A percentile compares a stretch with the other conserved stretches of the same genome.
phyloP scores from a whole-genome alignment of 2,113 vertebrate genomes.

The Caranx melampygus region DNA sequence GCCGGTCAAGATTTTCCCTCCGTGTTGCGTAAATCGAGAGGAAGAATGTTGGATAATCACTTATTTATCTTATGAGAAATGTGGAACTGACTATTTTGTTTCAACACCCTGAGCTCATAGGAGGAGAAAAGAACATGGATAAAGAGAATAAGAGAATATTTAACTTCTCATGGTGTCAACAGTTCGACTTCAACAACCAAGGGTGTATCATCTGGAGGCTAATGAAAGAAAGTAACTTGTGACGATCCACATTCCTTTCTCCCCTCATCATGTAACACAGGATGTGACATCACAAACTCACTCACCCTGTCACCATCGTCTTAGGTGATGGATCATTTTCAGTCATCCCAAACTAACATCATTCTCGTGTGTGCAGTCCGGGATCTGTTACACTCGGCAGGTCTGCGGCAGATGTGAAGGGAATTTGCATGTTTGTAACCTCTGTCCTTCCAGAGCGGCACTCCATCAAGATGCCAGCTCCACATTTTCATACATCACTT shows the following conservation, averaged over 20 bases:
- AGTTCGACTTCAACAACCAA: background rate
- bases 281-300: constrained; percentile 8
- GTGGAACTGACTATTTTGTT: constrained; percentile 30
- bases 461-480: constrained; percentile 62
- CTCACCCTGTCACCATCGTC: background rate
- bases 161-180: background rate
- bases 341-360: constrained; percentile 14
- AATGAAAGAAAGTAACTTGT: constrained; percentile 1
- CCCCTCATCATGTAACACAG: background rate
- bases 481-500: constrained; percentile 50
- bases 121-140: background rate
- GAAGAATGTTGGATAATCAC: constrained; percentile 53
- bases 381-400: constrained; percentile 52
- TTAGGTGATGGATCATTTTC: constrained; percentile 8
- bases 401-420: constrained; percentile 42
- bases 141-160: background rate
- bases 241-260: constrained; percentile 29
- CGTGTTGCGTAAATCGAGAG: constrained; percentile 49
- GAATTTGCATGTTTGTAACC: constrained; percentile 54
- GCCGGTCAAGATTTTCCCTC: constrained; percentile 2
- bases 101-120: constrained; percentile 22
- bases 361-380: constrained; percentile 44
- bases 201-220: constrained; percentile 5
- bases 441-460: constrained; percentile 2
- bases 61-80: constrained; percentile 50